Base-by-base conservation (phyloP, 2,797 vertebrate species). In the Sebastes kiyomatsui region DNA sequence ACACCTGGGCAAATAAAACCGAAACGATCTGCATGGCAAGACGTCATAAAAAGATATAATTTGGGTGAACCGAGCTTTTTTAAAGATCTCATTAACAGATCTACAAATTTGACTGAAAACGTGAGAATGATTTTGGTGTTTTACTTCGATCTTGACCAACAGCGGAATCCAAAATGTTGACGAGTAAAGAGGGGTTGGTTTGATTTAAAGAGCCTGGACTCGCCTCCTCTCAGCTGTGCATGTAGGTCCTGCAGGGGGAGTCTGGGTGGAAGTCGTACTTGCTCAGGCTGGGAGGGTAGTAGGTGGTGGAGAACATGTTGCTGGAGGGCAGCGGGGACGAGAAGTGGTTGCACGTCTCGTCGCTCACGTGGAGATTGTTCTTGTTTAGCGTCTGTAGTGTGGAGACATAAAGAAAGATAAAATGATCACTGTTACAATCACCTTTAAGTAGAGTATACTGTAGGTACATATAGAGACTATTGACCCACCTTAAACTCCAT, bases 281-380 rank as follows among this genome's bases (percentile, higher is more conserved):
- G 89, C 96, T 96, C 90, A 98, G 92, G 38, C 96, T 95, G 67
- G 97, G 96, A 2, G 98, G 97, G 80, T 98, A 99, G 93, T 99
- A 99, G 13, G 97, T 99, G 87, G 97, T 97, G 90, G 97, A 96
- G 95, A 99, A 99, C 90, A 98, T 95, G 7, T 99, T 99, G 77
- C 97, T 97, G 88, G 97, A 97, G 54, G 96, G 96, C 80, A 97
- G 95, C 49, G 97, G 96, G 0, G 97, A 91, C 64, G 97, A 96
- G 94, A 97, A 99, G 93, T 98, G 98, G 86, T 98, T 98, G 94
- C 97, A 98, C 74, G 97, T 96, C 88, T 99, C 98, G 13, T 99
- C 98, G 27, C 93, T 94, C 62, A 97, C 93, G 49, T 97, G 97
- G 85, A 99, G 94, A 75, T 98, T 99, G 94, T 98, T 99, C 95